phyloP scores from a whole-genome alignment of 2,797 vertebrate genomes.

The Eospalax fontanierii region DNA sequence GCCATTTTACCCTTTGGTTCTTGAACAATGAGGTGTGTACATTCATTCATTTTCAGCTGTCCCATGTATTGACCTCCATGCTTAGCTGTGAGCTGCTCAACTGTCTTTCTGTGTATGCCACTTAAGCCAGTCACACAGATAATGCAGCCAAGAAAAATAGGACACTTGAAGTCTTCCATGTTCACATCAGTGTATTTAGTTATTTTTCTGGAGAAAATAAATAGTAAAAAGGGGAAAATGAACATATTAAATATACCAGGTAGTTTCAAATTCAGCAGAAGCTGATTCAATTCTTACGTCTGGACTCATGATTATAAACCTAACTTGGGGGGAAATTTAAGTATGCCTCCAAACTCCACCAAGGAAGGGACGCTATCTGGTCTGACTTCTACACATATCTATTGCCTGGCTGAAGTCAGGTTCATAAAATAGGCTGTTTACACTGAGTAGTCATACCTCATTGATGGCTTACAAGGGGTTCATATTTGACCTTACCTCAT shows the following conservation, averaged over 20 bases:
- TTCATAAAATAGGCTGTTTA: slow-evolving; percentile 17
- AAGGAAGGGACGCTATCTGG: not conserved
- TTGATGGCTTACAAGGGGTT: not conserved
- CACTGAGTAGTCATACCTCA: not conserved
- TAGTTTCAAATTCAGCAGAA: slow-evolving; percentile 11
- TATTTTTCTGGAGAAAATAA: slow-evolving; percentile 89
- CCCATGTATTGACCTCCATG: slow-evolving; percentile 96
- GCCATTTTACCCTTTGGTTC: slow-evolving; percentile 94
- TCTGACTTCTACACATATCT: not conserved
- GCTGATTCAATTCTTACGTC: not conserved
- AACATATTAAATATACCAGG: slow-evolving; percentile 15
- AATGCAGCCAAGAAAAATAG: slow-evolving; percentile 95
- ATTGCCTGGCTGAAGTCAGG: not conserved
- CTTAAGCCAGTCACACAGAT: slow-evolving; percentile 97
- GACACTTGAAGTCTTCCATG: slow-evolving; percentile 93
- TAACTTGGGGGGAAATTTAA: slow-evolving; percentile 30
- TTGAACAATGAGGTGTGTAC: slow-evolving; percentile 98
- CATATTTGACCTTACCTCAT: not conserved
- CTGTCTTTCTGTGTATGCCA: slow-evolving; percentile 93
- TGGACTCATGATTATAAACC: not conserved
- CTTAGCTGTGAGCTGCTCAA: slow-evolving; percentile 94
- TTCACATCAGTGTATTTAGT: slow-evolving; percentile 94
- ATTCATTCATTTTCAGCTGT: slow-evolving; percentile 99
- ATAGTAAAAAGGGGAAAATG: slow-evolving; percentile 28
- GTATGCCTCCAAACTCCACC: not conserved